Conservation (phyloP, 1,140 invertebrate species). For the Fopius arisanus region DNA sequence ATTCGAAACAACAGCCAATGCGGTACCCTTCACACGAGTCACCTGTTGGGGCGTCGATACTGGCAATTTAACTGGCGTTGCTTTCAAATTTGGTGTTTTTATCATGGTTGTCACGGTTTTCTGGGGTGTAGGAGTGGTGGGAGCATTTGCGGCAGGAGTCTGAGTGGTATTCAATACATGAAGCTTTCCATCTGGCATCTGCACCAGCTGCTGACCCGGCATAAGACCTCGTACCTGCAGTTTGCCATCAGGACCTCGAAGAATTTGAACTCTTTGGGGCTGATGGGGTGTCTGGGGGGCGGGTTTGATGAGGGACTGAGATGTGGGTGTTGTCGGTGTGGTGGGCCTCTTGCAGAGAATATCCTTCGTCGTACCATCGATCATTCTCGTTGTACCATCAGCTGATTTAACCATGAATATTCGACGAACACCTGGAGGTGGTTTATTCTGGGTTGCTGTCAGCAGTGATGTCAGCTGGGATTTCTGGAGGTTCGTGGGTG, state of each 20-base stretch:
- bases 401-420: constrained; percentile 84
- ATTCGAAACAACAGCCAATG: constrained; percentile 38
- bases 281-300: constrained; percentile 43
- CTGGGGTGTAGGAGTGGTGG: constrained; percentile 40
- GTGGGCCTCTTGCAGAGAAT: constrained; percentile 64
- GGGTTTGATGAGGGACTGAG: constrained; percentile 62
- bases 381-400: constrained; percentile 79
- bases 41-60: constrained; percentile 44
- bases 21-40: constrained; percentile 42
- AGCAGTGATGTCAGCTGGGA: constrained; percentile 75
- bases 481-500: constrained; percentile 68
- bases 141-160: constrained; percentile 37
- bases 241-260: constrained; percentile 88
- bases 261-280: constrained; percentile 86
- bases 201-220: constrained; percentile 92
- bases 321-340: constrained; percentile 39
- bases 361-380: constrained; percentile 69
- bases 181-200: constrained; percentile 92
- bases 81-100: background rate
- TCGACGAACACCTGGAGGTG: constrained; percentile 73
- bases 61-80: constrained; percentile 39
- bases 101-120: constrained; percentile 8
- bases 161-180: constrained; percentile 79
- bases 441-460: constrained; percentile 72
- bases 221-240: constrained; percentile 89